Conservation (phyloP, 2,888 invertebrate genomes). For the Andricus quercusramuli region DNA sequence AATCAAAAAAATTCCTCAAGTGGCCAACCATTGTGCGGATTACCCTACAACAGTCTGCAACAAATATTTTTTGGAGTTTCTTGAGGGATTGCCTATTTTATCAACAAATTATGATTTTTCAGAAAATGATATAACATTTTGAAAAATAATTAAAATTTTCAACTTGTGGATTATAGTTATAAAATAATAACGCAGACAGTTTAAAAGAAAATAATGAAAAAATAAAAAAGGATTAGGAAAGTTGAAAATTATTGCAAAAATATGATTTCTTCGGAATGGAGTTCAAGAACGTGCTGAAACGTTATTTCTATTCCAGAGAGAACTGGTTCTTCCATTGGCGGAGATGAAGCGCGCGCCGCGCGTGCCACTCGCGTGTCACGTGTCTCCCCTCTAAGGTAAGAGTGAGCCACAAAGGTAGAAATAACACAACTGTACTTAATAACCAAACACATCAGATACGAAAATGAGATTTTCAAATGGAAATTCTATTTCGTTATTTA, state of each 20-base stretch:
- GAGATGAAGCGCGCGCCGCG: constrained; percentile 70
- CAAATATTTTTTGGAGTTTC: too few species aligned
- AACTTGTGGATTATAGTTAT: too few species aligned
- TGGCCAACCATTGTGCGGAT: too few species aligned
- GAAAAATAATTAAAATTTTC: too few species aligned
- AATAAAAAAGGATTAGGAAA: too few species aligned
- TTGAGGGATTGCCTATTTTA: too few species aligned
- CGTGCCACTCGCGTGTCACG: constrained; percentile 78
- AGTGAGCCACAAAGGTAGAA: constrained; percentile 9
- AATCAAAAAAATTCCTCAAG: too few species aligned
- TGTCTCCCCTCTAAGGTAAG: constrained; percentile 66
- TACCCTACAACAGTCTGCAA: too few species aligned
- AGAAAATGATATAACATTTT: too few species aligned
- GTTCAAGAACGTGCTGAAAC: constrained; percentile 51
- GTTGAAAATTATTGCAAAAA: neutral
- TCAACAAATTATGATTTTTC: too few species aligned
- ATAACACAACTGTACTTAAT: neutral
- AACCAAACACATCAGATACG: neutral
- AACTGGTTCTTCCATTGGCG: constrained; percentile 69
- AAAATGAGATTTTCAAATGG: constrained; percentile 2
- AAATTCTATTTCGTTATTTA: neutral
- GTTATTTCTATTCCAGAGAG: constrained; percentile 72
- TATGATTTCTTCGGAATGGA: constrained; percentile 12
- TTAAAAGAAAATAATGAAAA: too few species aligned
- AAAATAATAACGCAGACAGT: too few species aligned